These are phyloP conservation scores for Erynnis tages DNA, from an alignment of 2,888 invertebrate genomes.

Conservation along the genomic window DNA sequence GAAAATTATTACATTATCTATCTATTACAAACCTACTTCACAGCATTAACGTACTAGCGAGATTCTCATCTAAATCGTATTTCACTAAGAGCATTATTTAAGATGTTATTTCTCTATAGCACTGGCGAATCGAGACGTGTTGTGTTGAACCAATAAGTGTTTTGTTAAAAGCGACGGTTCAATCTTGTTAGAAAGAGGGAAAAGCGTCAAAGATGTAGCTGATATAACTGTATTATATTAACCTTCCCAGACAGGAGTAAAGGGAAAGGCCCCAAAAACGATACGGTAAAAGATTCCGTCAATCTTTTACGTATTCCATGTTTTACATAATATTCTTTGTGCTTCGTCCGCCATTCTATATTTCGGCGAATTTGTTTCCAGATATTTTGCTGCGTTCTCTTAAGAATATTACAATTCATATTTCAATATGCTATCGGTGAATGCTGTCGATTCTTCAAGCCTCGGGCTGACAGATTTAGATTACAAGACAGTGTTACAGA, in stretches of 20 bases:
- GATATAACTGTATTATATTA: constrained; percentile 2
- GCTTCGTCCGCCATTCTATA: constrained; percentile 6
- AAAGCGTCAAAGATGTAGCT: no score
- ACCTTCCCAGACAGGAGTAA: not conserved
- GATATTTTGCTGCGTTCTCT: constrained; percentile 1
- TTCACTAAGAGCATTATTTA: not conserved
- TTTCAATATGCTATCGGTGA: not conserved
- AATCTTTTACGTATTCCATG: constrained; percentile 8
- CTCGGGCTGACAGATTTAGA: no score
- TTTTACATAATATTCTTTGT: constrained; percentile 13
- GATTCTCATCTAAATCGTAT: not conserved
- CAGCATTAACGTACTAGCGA: no score
- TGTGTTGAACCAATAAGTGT: not conserved
- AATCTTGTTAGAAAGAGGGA: not conserved
- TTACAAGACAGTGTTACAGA: no score
- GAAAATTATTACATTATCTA: no score
- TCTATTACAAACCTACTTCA: no score
- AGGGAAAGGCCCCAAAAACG: not conserved
- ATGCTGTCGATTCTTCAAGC: not conserved
- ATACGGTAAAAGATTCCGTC: constrained; percentile 11
- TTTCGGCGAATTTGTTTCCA: constrained; percentile 6
- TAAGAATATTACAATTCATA: not conserved
- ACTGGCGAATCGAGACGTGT: not conserved
- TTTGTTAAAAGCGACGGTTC: not conserved
- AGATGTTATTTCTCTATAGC: no score